A percentile compares a stretch with the other conserved stretches of the same genome.
Evolutionary conservation across 2,888 invertebrate species (phyloP).

Genomic region (Adelognathus sp.): DNA sequence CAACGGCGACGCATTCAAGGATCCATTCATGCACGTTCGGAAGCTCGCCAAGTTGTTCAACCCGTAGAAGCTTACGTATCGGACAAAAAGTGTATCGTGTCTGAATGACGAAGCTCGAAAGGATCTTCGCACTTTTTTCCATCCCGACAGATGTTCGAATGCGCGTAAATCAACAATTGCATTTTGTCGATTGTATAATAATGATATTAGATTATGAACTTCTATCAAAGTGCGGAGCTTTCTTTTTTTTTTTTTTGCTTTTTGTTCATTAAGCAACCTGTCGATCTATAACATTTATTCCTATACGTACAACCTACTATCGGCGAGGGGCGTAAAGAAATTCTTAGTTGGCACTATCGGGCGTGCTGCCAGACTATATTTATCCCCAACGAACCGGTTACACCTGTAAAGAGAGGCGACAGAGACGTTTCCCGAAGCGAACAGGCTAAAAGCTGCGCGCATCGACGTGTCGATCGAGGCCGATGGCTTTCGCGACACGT

Average conservation of each 20-base stretch:
- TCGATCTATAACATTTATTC: slow-evolving; percentile 28
- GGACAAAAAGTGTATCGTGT: neutral
- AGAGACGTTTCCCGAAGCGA: slow-evolving; percentile 59
- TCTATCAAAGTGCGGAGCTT: neutral
- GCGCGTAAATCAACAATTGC: too few species aligned
- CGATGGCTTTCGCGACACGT: slow-evolving; percentile 33
- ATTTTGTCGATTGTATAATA: too few species aligned
- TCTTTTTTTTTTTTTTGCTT: neutral
- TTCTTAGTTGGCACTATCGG: slow-evolving; percentile 72
- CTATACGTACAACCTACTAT: slow-evolving; percentile 8
- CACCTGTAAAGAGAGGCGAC: slow-evolving; percentile 68
- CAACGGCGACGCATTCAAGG: neutral
- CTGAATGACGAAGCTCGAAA: slow-evolving; percentile 1
- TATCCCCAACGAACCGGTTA: slow-evolving; percentile 75
- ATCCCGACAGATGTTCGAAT: too few species aligned
- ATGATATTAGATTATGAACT: neutral
- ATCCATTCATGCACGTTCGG: slow-evolving; percentile 36
- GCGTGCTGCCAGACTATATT: slow-evolving; percentile 78
- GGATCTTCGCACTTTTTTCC: neutral
- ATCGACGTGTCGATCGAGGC: slow-evolving; percentile 36
- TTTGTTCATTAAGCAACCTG: slow-evolving; percentile 5
- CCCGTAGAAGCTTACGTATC: slow-evolving; percentile 28
- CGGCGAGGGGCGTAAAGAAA: slow-evolving; percentile 64
- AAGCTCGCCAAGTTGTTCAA: slow-evolving; percentile 42
- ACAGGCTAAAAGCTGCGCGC: slow-evolving; percentile 3